These are phyloP conservation scores for Plutella xylostella DNA, from an alignment of 2,888 invertebrate genomes.

Conservation along the genomic window DNA sequence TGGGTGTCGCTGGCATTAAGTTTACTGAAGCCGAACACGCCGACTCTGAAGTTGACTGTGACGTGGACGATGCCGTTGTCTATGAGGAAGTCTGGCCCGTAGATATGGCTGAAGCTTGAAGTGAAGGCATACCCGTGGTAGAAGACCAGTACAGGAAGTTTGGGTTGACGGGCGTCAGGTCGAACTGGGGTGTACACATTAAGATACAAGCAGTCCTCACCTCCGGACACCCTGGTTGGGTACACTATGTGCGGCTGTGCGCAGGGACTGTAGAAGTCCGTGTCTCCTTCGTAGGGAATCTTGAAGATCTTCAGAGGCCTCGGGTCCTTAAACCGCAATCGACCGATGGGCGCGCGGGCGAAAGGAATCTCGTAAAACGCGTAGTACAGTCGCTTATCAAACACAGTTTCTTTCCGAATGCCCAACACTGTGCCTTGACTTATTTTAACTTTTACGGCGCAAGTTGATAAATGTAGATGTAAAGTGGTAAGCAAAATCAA, in stretches of 20 bases:
- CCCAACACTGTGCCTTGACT: constrained; percentile 43
- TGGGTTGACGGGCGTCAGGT: constrained; percentile 22
- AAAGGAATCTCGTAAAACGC: constrained; percentile 57
- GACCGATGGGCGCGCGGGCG: constrained; percentile 40
- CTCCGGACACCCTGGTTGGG: constrained; percentile 45
- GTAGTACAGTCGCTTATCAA: constrained; percentile 34
- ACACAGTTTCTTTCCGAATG: constrained; percentile 30
- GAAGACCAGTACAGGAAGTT: constrained; percentile 44
- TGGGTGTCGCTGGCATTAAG: constrained; percentile 36
- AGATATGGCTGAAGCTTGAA: constrained; percentile 53
- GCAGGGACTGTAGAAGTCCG: constrained; percentile 62
- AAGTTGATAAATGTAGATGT: too few relatives aligned
- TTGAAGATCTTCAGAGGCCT: constrained; percentile 46
- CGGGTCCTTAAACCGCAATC: constrained; percentile 50
- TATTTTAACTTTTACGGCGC: constrained; percentile 33
- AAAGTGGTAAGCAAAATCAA: too few relatives aligned
- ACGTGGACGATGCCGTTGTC: constrained; percentile 47
- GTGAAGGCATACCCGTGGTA: constrained; percentile 56
- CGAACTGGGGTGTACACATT: constrained; percentile 74
- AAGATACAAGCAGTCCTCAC: constrained; percentile 74
- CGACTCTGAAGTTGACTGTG: constrained; percentile 47
- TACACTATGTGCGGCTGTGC: constrained; percentile 70
- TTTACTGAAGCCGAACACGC: constrained; percentile 54
- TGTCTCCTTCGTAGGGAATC: constrained; percentile 67
- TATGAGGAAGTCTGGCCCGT: constrained; percentile 54